Evolutionary conservation across 2,113 vertebrate species (phyloP), one percentile per base, ranked within the genome.

Genomic region (Macquaria australasica): DNA sequence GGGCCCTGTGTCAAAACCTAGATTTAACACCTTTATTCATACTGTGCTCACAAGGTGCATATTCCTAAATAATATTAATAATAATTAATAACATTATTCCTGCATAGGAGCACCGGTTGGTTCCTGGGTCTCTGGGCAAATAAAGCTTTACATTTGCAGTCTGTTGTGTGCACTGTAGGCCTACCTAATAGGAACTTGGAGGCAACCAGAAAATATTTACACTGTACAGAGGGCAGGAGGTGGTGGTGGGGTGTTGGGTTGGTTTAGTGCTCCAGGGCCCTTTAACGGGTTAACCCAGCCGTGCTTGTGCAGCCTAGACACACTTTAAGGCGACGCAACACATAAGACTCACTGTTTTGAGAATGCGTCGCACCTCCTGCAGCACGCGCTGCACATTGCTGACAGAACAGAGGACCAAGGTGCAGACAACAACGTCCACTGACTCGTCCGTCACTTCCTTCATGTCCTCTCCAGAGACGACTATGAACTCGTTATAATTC

Each of bases 381-480:
- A 98, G 91, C 67, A 97, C 95, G 10, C 11, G 31, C 16, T 15
- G 80, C 0, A 91, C 85, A 0, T 89, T 88, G 0, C 3, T 3
- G n/a, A 97, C 97, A 0, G 97, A 96, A 77, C 98, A 98, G 2
- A 97, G 95, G 6, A 98, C 96, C 83, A 98, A 23, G 0, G 97
- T 97, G 76, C 95, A 93, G 37, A 98, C 93, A 3, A 97, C 96
- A 0, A 91, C 97, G 0, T 98, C 98, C 92, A 97, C 72, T 0
- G 96, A 97, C 1, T 81, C 81, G 3, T 96, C 96, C 11, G 83
- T 43, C 50, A 97, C 92, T 4, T 81, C 87, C 4, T 4, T 28
- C 94, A 98, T 93, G 81, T 97, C 95, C 16, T 98, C 97, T 0
- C 89, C 97, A 0, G 92, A 51, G 0, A 92, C 90, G 0, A 96